phyloP scores from a whole-genome alignment of 2,888 invertebrate species.

The Spodoptera littoralis region DNA sequence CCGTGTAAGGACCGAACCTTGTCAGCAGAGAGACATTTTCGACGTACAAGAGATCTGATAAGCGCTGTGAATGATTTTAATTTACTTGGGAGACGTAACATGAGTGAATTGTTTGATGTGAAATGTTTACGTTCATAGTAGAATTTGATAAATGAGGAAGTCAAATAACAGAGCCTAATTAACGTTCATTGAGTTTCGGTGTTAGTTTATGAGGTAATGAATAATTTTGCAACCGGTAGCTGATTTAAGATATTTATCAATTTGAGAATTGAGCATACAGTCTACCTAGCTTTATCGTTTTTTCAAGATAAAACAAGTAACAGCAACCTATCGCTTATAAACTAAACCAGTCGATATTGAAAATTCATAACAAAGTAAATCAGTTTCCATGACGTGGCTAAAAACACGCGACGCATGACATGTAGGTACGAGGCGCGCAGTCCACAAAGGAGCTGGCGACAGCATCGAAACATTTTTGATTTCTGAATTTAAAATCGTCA shows the following conservation, averaged over 20 bases:
- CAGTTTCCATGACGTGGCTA: not conserved
- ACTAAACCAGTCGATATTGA: too few species aligned
- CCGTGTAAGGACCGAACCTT: constrained; percentile 39
- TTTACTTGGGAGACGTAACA: not conserved
- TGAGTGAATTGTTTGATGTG: not conserved
- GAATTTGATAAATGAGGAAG: too few species aligned
- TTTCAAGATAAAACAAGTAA: too few species aligned
- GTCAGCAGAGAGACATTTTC: constrained; percentile 27
- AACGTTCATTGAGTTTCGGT: too few species aligned
- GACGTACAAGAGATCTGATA: constrained; percentile 14
- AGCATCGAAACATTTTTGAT: constrained; percentile 53
- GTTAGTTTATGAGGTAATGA: too few species aligned
- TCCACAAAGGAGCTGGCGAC: constrained; percentile 10
- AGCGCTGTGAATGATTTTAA: constrained; percentile 6
- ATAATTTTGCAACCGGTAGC: too few species aligned
- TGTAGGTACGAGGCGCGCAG: constrained; percentile 28
- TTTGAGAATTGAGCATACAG: too few species aligned
- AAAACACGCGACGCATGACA: not conserved
- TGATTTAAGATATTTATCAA: too few species aligned
- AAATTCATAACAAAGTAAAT: constrained; percentile 7
- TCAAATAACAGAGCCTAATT: too few species aligned
- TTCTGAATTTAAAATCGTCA: constrained; percentile 58
- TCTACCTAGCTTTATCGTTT: too few species aligned
- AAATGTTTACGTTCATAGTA: too few species aligned
- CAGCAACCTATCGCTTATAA: too few species aligned